Evolutionary conservation across 2,797 vertebrate genomes (phyloP).

Genomic region (Okamejei kenojei): DNA sequence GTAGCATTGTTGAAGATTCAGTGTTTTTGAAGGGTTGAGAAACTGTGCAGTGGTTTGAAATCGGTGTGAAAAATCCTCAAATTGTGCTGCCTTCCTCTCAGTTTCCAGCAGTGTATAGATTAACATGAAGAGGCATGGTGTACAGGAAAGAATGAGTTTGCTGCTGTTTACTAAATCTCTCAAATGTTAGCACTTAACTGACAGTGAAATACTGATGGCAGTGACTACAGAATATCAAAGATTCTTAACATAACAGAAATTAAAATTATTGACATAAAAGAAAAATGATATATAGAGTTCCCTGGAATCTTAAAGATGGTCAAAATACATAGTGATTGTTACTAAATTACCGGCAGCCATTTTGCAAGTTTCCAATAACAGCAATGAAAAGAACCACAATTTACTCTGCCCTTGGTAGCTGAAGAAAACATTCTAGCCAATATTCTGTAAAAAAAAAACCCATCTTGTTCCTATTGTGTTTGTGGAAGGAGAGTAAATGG

Average conservation of each 20-base stretch:
- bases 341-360: not conserved
- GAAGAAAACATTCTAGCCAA: not conserved
- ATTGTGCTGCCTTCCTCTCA: not conserved
- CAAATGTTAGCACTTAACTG: not conserved
- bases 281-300: not conserved
- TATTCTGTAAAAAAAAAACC: not conserved
- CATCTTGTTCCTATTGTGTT: not conserved
- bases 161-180: not conserved
- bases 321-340: not conserved
- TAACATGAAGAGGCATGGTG: too few species aligned
- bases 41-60: not conserved
- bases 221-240: not conserved
- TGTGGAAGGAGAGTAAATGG: not conserved
- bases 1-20: not conserved
- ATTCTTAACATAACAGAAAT: not conserved
- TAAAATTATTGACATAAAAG: too few species aligned
- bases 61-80: not conserved
- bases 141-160: not conserved
- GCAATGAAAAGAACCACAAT: not conserved
- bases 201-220: not conserved
- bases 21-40: not conserved
- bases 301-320: not conserved
- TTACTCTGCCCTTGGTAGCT: not conserved
- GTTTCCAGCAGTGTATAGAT: not conserved
- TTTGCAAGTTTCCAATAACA: not conserved